Conservation (phyloP, 1,140 invertebrate genomes). For the Euschistus heros region DNA sequence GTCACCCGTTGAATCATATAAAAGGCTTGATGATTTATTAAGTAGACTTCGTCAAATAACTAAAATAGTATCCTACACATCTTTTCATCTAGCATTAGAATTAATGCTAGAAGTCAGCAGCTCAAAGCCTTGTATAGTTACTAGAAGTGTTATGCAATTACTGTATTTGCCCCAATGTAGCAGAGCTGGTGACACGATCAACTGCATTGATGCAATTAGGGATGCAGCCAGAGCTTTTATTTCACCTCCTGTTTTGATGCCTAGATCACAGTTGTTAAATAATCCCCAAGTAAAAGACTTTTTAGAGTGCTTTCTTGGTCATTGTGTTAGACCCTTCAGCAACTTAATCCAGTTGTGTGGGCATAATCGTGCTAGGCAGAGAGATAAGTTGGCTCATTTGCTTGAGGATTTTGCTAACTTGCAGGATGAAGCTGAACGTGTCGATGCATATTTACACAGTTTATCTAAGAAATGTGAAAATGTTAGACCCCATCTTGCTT, state of each 20-base stretch:
- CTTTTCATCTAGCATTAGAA: constrained; percentile 77
- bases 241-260: constrained; percentile 68
- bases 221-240: constrained; percentile 81
- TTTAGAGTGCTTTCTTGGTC: constrained; percentile 77
- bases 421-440: constrained; percentile 91
- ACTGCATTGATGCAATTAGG: constrained; percentile 66
- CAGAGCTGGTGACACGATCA: constrained; percentile 39
- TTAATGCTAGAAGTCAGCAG: constrained; percentile 90
- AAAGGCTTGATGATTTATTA: constrained; percentile 75
- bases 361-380: constrained; percentile 86
- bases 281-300: constrained; percentile 70
- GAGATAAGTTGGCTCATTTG: constrained; percentile 83
- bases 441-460: constrained; percentile 73
- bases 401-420: constrained; percentile 79
- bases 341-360: constrained; percentile 83
- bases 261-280: constrained; percentile 49
- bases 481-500: constrained; percentile 63
- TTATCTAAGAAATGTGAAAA: constrained; percentile 55
- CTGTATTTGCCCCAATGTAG: constrained; percentile 52
- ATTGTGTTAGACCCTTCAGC: constrained; percentile 78
- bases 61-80: constrained; percentile 64
- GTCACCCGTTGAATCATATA: constrained; percentile 64
- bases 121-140: constrained; percentile 82
- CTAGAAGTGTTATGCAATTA: constrained; percentile 79
- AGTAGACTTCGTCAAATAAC: constrained; percentile 68